Conservation (phyloP, 1,140 invertebrate genomes). For the Drosophila bocki region DNA sequence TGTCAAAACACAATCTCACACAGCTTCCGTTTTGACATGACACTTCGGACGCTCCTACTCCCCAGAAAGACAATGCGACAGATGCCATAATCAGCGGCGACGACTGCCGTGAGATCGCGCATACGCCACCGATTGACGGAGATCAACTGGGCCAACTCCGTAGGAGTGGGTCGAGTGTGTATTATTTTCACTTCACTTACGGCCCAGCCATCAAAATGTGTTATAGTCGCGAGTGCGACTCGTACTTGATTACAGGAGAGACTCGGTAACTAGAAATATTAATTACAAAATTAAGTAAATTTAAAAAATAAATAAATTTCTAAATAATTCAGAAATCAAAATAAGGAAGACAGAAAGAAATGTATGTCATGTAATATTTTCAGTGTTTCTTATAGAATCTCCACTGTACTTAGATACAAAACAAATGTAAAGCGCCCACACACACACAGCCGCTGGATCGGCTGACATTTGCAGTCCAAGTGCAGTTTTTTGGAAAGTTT, state of each 20-base stretch:
- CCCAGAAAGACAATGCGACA: conserved; percentile 54
- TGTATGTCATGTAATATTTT: too few relatives aligned
- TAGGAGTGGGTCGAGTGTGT: conserved; percentile 42
- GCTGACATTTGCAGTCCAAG: conserved; percentile 49
- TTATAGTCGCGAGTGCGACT: conserved; percentile 25
- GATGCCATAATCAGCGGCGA: conserved; percentile 64
- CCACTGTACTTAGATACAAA: conserved; percentile 42
- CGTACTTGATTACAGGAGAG: conserved; percentile 27
- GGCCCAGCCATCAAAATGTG: conserved; percentile 35
- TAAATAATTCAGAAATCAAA: too few relatives aligned
- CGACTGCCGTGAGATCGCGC: conserved; percentile 52
- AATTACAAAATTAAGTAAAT: not conserved
- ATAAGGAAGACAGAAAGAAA: too few relatives aligned
- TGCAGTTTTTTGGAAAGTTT: conserved; percentile 50
- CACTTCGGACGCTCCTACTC: conserved; percentile 17
- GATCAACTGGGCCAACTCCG: conserved; percentile 34
- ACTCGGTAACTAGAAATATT: not conserved
- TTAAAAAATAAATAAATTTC: too few relatives aligned
- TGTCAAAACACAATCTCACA: conserved; percentile 68
- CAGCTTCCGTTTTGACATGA: conserved; percentile 75
- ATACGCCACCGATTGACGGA: conserved; percentile 55
- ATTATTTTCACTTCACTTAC: conserved; percentile 57
- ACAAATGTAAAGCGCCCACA: conserved; percentile 53
- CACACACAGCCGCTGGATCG: not conserved
- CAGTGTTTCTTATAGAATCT: not conserved